A percentile compares a stretch with the other conserved stretches of the same genome.
phyloP scores from a whole-genome alignment of 2,888 invertebrate genomes.

The Ctenicera cuprea region DNA sequence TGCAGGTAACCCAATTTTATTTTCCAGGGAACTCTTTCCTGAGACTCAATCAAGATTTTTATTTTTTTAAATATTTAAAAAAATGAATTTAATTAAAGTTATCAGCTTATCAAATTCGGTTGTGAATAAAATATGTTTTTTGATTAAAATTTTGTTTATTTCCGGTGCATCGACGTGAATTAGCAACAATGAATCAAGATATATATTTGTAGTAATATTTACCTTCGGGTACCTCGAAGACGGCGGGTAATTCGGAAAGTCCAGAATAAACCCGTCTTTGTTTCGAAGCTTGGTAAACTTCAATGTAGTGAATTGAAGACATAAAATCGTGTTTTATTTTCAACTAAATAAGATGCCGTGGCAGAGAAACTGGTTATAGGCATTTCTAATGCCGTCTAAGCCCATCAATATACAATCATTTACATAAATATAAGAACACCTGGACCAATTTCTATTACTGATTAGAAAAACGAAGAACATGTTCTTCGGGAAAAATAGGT shows the following conservation, averaged over 20 bases:
- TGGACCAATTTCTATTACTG: slow-evolving; percentile 61
- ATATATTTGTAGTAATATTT: slow-evolving; percentile 9
- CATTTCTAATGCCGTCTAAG: slow-evolving; percentile 52
- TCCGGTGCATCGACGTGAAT: not conserved
- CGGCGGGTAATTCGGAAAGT: slow-evolving; percentile 26
- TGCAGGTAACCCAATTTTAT: no score
- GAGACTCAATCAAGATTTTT: no score
- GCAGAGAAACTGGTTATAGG: slow-evolving; percentile 43
- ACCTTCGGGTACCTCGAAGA: not conserved
- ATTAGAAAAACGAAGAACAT: slow-evolving; percentile 59
- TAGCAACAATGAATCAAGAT: not conserved
- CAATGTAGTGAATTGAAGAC: slow-evolving; percentile 24
- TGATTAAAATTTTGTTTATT: not conserved
- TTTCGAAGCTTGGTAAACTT: slow-evolving; percentile 17
- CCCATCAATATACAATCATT: slow-evolving; percentile 52
- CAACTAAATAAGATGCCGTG: slow-evolving; percentile 23
- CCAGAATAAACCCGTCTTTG: slow-evolving; percentile 22
- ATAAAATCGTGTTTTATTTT: slow-evolving; percentile 29
- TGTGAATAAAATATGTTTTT: no score
- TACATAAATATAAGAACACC: slow-evolving; percentile 57
- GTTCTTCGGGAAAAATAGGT: slow-evolving; percentile 39
- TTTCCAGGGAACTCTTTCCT: no score
- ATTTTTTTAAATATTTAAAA: no score
- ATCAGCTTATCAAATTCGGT: no score
- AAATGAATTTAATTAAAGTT: no score